Evolutionary conservation across 2,888 invertebrate genomes (phyloP), one percentile per base, ranked within the genome.

Genomic region (Ennomos fuscantarius): DNA sequence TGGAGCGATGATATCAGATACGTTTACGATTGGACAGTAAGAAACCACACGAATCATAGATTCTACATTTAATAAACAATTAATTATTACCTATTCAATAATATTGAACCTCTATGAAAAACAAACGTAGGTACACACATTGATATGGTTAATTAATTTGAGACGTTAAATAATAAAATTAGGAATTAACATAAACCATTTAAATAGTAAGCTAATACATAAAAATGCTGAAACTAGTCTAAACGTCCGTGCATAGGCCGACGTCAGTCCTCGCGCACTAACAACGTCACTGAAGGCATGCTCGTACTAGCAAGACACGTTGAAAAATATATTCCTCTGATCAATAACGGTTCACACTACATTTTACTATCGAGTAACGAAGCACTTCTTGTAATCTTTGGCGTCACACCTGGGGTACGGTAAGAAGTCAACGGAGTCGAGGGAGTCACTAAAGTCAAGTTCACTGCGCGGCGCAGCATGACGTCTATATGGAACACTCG

Each of bases 401-500:
- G 88, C 82, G 84, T 86, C 41, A 46, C 56, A 15, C 41, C 24
- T 15, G 15, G 41, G 40, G 13, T 13, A 8, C 40, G 40, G 8
- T 8, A 13, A 3, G 12, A 13, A 15, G 24, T 8, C 41, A 15
- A 10, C 10, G 6, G 31, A n/a, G 9, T 24, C 10, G 40, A 9
- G 12, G 8, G 12, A 2, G n/a, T 35, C 8, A 33, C 12, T 12
- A 9, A 9, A 32, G 32, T n/a, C 24, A 5, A 6, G 32, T 31
- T 55, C 49, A 49, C 55, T 54, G 63, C 54, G 56, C 60, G 54
- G 56, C 49, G 59, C 65, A 59, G 60, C 65, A 66, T 66, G 55
- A 59, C 48, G 34, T 78, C 84, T 89, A 94, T 86, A 94, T 94
- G 80, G 94, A 94, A 79, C 94, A 94, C 78, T 94, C 94, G 77